These are phyloP conservation scores for Lepidochrysops patricia DNA, from an alignment of 2,888 invertebrate genomes.

Conservation along the genomic window DNA sequence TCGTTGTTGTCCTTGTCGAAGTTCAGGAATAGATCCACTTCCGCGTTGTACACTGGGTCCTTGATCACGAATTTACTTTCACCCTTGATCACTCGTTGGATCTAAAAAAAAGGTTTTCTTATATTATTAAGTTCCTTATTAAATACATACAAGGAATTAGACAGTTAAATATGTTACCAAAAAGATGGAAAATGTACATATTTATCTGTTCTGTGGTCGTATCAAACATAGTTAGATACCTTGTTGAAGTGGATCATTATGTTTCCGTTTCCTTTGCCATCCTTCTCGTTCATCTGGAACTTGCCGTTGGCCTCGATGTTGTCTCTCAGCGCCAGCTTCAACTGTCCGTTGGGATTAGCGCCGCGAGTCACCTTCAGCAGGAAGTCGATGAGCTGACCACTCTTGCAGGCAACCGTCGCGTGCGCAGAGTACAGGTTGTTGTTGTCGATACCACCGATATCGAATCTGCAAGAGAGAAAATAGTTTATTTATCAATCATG, in stretches of 20 bases:
- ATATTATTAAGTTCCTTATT: not conserved
- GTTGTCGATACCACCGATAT: conserved; percentile 59
- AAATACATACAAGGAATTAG: no score
- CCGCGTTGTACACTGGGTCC: conserved; percentile 75
- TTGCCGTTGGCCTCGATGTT: conserved; percentile 77
- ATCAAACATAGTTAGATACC: conserved; percentile 30
- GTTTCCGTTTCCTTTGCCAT: conserved; percentile 78
- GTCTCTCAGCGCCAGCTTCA: conserved; percentile 77
- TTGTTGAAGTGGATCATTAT: conserved; percentile 75
- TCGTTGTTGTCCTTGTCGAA: conserved; percentile 81
- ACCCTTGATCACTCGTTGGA: conserved; percentile 75
- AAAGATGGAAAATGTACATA: no score
- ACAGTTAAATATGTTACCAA: no score
- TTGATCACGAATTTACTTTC: conserved; percentile 77
- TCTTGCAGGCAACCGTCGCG: conserved; percentile 56
- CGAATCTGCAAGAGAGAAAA: conserved; percentile 42
- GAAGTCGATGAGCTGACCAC: conserved; percentile 70
- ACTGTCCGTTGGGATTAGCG: conserved; percentile 52
- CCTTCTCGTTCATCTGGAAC: conserved; percentile 73
- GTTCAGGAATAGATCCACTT: conserved; percentile 78
- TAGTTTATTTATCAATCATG: no score
- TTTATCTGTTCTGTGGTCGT: not conserved
- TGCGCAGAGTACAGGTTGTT: conserved; percentile 63
- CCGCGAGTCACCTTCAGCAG: conserved; percentile 62
- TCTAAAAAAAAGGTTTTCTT: conserved; percentile 32